These are phyloP conservation scores for Eriosoma lanigerum DNA, from an alignment of 1,140 invertebrate genomes.

Conservation along the genomic window DNA sequence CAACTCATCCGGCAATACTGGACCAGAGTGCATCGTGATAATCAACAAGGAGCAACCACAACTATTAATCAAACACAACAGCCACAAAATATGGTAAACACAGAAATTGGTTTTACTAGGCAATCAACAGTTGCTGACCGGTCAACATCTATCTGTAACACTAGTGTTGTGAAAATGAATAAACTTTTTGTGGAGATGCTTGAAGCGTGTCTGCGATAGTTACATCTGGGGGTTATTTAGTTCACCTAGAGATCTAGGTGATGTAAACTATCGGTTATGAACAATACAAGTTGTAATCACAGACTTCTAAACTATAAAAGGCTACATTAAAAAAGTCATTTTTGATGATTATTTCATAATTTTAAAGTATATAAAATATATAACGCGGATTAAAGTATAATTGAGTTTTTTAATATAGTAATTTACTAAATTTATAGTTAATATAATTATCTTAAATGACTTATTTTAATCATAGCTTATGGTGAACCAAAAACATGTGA, in stretches of 20 bases:
- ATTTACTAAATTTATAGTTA: no score
- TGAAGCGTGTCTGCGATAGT: slow-evolving; percentile 65
- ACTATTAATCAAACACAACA: not conserved
- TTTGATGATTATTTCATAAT: no score
- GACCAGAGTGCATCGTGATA: slow-evolving; percentile 71
- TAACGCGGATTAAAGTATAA: no score
- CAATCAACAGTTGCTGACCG: not conserved
- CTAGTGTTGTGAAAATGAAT: slow-evolving; percentile 70
- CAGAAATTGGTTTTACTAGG: not conserved
- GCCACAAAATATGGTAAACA: not conserved
- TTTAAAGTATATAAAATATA: no score
- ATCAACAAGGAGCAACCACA: not conserved
- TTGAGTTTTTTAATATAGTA: no score
- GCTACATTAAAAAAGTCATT: no score
- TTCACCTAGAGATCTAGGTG: not conserved
- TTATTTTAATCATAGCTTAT: no score
- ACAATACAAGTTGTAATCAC: not conserved
- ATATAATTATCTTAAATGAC: no score
- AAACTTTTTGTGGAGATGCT: slow-evolving; percentile 97
- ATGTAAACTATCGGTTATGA: not conserved
- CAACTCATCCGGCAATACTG: slow-evolving; percentile 85
- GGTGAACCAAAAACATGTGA: slow-evolving; percentile 7
- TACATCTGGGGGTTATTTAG: not conserved
- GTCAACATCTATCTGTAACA: not conserved
- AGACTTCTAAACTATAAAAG: slow-evolving; percentile 11